These are phyloP conservation scores for Aquatica leii DNA, from an alignment of 2,888 invertebrate species.

Conservation along the genomic window DNA sequence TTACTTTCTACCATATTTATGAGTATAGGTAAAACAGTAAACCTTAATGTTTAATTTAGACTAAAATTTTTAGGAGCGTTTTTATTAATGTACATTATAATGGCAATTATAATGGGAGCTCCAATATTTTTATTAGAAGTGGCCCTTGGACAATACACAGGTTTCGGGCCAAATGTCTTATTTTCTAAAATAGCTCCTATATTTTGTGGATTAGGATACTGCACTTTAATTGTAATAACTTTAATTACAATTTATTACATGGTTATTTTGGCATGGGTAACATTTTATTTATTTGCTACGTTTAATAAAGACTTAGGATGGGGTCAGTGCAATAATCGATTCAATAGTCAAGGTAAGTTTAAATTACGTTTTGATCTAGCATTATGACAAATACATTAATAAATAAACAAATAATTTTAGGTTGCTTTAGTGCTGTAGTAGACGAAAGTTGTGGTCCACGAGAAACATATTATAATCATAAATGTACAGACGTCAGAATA, in stretches of 20 bases:
- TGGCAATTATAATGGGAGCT: constrained; percentile 78
- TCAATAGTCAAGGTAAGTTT: constrained; percentile 69
- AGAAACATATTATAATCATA: constrained; percentile 64
- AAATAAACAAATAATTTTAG: too few species aligned
- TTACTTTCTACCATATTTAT: too few species aligned
- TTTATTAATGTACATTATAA: constrained; percentile 75
- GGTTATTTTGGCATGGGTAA: constrained; percentile 80
- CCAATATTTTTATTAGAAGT: constrained; percentile 84
- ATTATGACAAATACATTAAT: too few species aligned
- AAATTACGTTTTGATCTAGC: too few species aligned
- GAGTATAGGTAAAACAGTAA: too few species aligned
- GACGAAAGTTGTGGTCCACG: constrained; percentile 64
- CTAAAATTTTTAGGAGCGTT: constrained; percentile 76
- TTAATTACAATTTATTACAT: constrained; percentile 81
- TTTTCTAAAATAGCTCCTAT: constrained; percentile 70
- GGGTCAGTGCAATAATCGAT: constrained; percentile 72
- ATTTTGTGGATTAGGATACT: constrained; percentile 70
- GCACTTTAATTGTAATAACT: constrained; percentile 75
- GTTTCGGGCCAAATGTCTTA: constrained; percentile 74
- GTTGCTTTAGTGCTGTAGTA: constrained; percentile 72
- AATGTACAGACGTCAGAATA: constrained; percentile 62
- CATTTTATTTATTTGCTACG: constrained; percentile 78
- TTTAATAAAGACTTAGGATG: constrained; percentile 71
- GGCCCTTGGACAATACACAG: constrained; percentile 80
- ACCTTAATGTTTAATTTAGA: too few species aligned